A percentile compares a stretch with the other conserved stretches of the same genome.
These are phyloP conservation scores for Drosophila equinoxialis DNA, from an alignment of 1,140 invertebrate species.

Conservation along the genomic window DNA sequence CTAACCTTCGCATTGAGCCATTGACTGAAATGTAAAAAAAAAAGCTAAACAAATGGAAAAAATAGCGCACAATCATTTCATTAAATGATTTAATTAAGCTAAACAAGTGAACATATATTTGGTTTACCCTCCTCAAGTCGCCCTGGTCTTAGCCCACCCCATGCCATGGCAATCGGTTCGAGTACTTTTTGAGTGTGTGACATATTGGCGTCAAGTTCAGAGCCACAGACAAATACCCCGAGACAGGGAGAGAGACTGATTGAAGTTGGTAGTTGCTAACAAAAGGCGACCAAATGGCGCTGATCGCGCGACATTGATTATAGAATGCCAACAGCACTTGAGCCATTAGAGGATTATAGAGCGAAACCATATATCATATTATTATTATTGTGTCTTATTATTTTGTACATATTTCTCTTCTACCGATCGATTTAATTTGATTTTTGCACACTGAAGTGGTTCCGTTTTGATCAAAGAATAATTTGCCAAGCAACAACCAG, in stretches of 20 bases:
- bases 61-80: slow-evolving; percentile 81
- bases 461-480: slow-evolving; percentile 54
- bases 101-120: slow-evolving; percentile 64
- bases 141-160: slow-evolving; percentile 10
- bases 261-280: slow-evolving; percentile 57
- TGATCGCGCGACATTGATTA: slow-evolving; percentile 66
- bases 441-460: slow-evolving; percentile 49
- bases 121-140: background rate
- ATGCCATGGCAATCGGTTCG: slow-evolving; percentile 48
- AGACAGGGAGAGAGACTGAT: slow-evolving; percentile 26
- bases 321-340: slow-evolving; percentile 62
- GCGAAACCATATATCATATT: slow-evolving; percentile 34
- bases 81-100: slow-evolving; percentile 82
- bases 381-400: slow-evolving; percentile 14
- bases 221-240: slow-evolving; percentile 22
- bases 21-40: slow-evolving; percentile 57
- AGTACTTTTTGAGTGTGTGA: slow-evolving; percentile 77
- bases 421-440: slow-evolving; percentile 62
- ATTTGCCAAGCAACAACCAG: slow-evolving; percentile 1
- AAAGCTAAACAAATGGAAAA: slow-evolving; percentile 34
- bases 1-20: slow-evolving; percentile 77
- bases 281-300: slow-evolving; percentile 63
- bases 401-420: slow-evolving; percentile 37
- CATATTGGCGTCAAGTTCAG: slow-evolving; percentile 79
- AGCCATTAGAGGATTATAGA: slow-evolving; percentile 66